Percentiles rank a stretch among this genome's conserved stretches.
phyloP scores from a whole-genome alignment of 2,888 invertebrate genomes.

The Limnephilus marmoratus region DNA sequence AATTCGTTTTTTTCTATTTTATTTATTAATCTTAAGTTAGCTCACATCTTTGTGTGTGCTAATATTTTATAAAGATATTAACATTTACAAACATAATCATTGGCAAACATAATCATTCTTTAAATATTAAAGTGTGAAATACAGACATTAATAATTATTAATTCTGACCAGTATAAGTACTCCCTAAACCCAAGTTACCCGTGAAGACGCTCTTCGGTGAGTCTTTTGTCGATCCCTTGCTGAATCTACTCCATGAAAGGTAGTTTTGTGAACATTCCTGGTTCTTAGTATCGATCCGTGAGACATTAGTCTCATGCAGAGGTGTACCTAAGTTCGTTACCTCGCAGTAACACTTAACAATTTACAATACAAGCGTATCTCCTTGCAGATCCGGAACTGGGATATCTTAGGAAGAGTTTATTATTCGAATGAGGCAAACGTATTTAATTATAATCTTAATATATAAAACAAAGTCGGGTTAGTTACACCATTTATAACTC shows the following conservation, averaged over 20 bases:
- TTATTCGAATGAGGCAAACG: neutral
- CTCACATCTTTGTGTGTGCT: too few relatives aligned
- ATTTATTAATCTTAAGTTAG: too few relatives aligned
- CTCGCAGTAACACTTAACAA: neutral
- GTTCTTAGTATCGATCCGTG: slow-evolving; percentile 3
- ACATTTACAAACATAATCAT: too few relatives aligned
- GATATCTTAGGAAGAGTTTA: neutral
- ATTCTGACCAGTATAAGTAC: neutral
- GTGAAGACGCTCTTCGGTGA: neutral
- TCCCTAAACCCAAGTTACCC: neutral
- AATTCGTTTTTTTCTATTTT: neutral
- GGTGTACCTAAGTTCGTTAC: neutral
- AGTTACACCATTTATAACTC: too few relatives aligned
- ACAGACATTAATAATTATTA: too few relatives aligned
- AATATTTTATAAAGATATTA: too few relatives aligned
- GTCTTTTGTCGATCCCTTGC: neutral
- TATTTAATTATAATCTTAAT: too few relatives aligned
- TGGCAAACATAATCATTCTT: too few relatives aligned
- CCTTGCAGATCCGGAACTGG: neutral
- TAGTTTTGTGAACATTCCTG: neutral
- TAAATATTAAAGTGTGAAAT: too few relatives aligned
- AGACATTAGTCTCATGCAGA: slow-evolving; percentile 13
- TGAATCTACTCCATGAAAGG: neutral
- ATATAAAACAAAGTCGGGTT: too few relatives aligned
- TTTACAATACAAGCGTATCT: neutral